Percentiles rank a stretch among this genome's conserved stretches.
Evolutionary conservation across 2,888 invertebrate genomes (phyloP).

Genomic region (Holacanthella duospinosa): DNA sequence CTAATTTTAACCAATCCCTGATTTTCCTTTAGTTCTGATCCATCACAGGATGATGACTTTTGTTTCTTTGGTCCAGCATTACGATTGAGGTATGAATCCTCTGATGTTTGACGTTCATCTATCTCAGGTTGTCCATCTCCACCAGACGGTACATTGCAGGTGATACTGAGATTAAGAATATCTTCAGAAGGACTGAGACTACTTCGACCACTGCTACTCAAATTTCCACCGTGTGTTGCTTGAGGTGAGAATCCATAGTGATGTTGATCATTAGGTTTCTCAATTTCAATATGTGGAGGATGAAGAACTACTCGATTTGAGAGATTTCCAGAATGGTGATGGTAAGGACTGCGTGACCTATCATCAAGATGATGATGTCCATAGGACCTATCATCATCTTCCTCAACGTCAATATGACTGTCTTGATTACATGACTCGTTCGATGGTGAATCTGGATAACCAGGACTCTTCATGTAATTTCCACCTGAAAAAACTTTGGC

Average conservation of each 20-base stretch:
- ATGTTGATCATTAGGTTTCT: slow-evolving; percentile 34
- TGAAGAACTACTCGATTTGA: slow-evolving; percentile 21
- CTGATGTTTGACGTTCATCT: slow-evolving; percentile 31
- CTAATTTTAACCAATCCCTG: background rate
- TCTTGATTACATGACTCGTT: slow-evolving; percentile 2
- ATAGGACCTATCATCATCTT: slow-evolving; percentile 26
- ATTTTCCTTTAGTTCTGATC: background rate
- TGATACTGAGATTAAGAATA: slow-evolving; percentile 36
- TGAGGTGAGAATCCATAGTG: slow-evolving; percentile 41
- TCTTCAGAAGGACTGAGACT: slow-evolving; percentile 34
- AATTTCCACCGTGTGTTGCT: slow-evolving; percentile 22
- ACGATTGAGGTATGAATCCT: slow-evolving; percentile 23
- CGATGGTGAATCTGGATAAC: slow-evolving; percentile 19
- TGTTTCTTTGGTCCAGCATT: slow-evolving; percentile 29
- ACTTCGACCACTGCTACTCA: slow-evolving; percentile 31
- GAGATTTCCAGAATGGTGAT: slow-evolving; percentile 23
- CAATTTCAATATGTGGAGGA: slow-evolving; percentile 34
- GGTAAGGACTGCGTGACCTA: slow-evolving; percentile 32
- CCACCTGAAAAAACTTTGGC: slow-evolving; percentile 45
- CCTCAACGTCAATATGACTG: slow-evolving; percentile 15
- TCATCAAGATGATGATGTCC: slow-evolving; percentile 23
- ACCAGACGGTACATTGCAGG: slow-evolving; percentile 24
- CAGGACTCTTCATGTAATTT: slow-evolving; percentile 11
- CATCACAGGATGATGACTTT: slow-evolving; percentile 16
- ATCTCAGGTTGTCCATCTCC: slow-evolving; percentile 28